Evolutionary conservation across 1,140 invertebrate species (phyloP).

Genomic region (Trachymyrmex cornetzi): DNA sequence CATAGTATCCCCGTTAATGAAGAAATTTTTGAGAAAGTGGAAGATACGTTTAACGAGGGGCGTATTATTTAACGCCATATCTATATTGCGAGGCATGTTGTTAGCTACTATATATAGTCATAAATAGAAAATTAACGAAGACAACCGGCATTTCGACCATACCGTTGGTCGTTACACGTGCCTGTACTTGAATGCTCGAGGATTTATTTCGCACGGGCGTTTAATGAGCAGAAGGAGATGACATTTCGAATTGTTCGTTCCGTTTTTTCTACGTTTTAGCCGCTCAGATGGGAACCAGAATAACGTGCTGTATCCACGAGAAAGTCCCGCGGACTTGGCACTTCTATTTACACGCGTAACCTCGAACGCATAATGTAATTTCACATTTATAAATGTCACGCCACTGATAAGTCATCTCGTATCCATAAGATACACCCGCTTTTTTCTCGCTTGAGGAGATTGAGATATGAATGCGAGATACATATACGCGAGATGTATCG

Average conservation of each 20-base stretch:
- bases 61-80: constrained; percentile 43
- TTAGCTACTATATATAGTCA: constrained; percentile 26
- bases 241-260: constrained; percentile 11
- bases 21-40: constrained; percentile 50
- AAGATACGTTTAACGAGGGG: neutral
- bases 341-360: constrained; percentile 51
- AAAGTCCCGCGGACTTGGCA: constrained; percentile 49
- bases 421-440: neutral
- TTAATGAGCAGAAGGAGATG: constrained; percentile 45
- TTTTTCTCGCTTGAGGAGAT: neutral
- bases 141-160: constrained; percentile 40
- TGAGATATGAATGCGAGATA: neutral
- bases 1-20: neutral
- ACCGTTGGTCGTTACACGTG: constrained; percentile 16
- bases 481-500: neutral
- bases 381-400: constrained; percentile 14
- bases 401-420: neutral
- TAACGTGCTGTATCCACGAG: constrained; percentile 55
- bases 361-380: constrained; percentile 31
- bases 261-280: neutral
- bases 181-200: constrained; percentile 48
- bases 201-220: constrained; percentile 52
- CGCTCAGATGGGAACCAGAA: constrained; percentile 34
- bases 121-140: constrained; percentile 58
- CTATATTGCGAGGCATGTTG: constrained; percentile 17